These are phyloP conservation scores for Apis laboriosa DNA, from an alignment of 1,140 invertebrate species.

Conservation along the genomic window DNA sequence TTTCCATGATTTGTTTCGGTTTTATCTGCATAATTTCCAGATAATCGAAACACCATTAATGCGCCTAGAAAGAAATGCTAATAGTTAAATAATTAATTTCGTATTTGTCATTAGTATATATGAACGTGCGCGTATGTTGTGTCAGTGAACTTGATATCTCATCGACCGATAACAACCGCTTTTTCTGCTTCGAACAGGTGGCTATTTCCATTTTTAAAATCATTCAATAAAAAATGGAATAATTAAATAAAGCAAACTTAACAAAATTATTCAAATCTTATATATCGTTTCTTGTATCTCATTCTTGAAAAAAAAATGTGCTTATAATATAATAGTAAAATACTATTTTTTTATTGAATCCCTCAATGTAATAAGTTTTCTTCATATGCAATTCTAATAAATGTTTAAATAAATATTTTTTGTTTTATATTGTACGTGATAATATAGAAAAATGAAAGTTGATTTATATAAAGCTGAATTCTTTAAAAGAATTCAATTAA, in stretches of 20 bases:
- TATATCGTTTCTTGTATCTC: too few relatives aligned
- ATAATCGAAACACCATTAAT: conserved; percentile 26
- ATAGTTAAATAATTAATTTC: conserved; percentile 39
- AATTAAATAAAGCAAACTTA: too few relatives aligned
- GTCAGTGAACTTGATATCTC: conserved; percentile 42
- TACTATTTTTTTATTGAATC: too few relatives aligned
- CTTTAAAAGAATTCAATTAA: neutral
- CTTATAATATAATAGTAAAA: too few relatives aligned
- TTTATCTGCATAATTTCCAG: conserved; percentile 21
- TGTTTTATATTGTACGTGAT: too few relatives aligned
- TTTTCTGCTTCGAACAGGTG: neutral
- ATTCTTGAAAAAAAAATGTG: too few relatives aligned
- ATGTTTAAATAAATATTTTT: neutral
- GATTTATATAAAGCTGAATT: conserved; percentile 18
- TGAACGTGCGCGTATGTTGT: neutral
- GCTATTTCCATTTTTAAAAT: neutral
- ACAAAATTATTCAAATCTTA: too few relatives aligned
- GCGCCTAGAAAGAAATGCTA: conserved; percentile 33
- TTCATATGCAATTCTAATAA: neutral
- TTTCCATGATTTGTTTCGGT: conserved; percentile 3
- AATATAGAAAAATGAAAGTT: conserved; percentile 21
- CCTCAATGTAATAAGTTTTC: too few relatives aligned
- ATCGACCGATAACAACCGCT: neutral
- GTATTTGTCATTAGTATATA: conserved; percentile 35
- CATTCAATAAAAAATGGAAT: too few relatives aligned